Evolutionary conservation across 2,888 invertebrate genomes (phyloP), one percentile per base, ranked within the genome.

Genomic region (Scaptomyza polygonia): DNA sequence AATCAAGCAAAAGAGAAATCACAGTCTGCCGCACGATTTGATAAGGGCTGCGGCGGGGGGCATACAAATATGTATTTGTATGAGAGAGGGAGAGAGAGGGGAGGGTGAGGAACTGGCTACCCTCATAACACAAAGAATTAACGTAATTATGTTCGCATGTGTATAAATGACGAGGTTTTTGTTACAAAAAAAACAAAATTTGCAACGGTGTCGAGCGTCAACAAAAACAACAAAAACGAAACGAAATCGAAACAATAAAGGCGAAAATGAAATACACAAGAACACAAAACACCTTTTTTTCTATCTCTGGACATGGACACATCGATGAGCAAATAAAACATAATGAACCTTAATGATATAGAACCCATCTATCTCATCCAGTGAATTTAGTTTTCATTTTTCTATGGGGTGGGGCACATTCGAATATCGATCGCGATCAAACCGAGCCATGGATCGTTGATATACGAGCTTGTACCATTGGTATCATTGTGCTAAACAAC

Each of bases 91-190:
- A 11, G 42, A 39, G 34, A 2, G 27, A 51, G 21, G 30, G 29
- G 32, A 14, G 64, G 25, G 43, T 44, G 30, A 25, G 25, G 30
- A 16, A 32, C 52, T 55, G 67, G 18, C 65, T 70, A 81, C 84
- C 80, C 75, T 83, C 78, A 75, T 74, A 58, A 69, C 61, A 80
- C 78, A 77, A 75, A 61, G 82, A 82, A 85, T 82, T 84, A 79
- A 82, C 82, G 82, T 85, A 82, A 82, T 82, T 82, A 82, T 82
- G 82, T 82, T 85, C 82, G 85, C 82, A 82, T 82, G 77, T 82
- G 59, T 71, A 82, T 77, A 74, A 72, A 76, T 76, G 76, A 76
- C 79, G 67, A 68, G 74, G 71, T 71, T 77, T 77, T 75, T 74
- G 68, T 75, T 67, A 62, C 67, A 72, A 14, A 14, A 36, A 36